These are phyloP conservation scores for Prolemur simus DNA, from an alignment of 2,113 vertebrate species.

Conservation along the genomic window DNA sequence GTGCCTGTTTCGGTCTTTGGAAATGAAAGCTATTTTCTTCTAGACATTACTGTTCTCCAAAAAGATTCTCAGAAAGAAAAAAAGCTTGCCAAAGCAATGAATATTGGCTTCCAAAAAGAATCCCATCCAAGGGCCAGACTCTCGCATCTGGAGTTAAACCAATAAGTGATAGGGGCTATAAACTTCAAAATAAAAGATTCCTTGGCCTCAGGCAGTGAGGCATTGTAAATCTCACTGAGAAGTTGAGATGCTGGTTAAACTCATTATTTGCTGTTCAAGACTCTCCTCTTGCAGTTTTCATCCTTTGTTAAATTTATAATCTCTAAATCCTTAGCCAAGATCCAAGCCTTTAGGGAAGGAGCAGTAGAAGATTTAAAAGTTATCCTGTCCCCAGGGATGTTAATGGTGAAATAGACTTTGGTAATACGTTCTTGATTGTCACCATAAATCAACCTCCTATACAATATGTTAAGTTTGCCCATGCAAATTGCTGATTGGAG, in stretches of 20 bases:
- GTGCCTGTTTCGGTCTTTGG: neutral
- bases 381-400: slow-evolving; percentile 66
- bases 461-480: slow-evolving; percentile 42
- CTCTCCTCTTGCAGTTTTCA: slow-evolving; percentile 68
- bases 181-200: slow-evolving; percentile 74
- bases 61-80: neutral
- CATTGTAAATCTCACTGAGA: slow-evolving; percentile 75
- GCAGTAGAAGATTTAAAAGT: slow-evolving; percentile 75
- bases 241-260: slow-evolving; percentile 75
- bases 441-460: slow-evolving; percentile 69
- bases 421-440: slow-evolving; percentile 77
- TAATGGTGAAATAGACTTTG: slow-evolving; percentile 75
- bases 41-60: neutral
- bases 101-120: slow-evolving; percentile 50
- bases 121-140: slow-evolving; percentile 31
- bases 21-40: neutral
- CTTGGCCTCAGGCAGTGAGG: slow-evolving; percentile 53
- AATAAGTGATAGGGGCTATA: slow-evolving; percentile 57
- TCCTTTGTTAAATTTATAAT: slow-evolving; percentile 82
- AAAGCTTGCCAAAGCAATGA: neutral
- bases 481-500: slow-evolving; percentile 57
- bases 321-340: slow-evolving; percentile 79
- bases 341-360: slow-evolving; percentile 73
- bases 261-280: slow-evolving; percentile 80
- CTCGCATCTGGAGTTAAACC: slow-evolving; percentile 55